Base-by-base conservation (phyloP, 2,888 invertebrate genomes). In the Noctua janthina region DNA sequence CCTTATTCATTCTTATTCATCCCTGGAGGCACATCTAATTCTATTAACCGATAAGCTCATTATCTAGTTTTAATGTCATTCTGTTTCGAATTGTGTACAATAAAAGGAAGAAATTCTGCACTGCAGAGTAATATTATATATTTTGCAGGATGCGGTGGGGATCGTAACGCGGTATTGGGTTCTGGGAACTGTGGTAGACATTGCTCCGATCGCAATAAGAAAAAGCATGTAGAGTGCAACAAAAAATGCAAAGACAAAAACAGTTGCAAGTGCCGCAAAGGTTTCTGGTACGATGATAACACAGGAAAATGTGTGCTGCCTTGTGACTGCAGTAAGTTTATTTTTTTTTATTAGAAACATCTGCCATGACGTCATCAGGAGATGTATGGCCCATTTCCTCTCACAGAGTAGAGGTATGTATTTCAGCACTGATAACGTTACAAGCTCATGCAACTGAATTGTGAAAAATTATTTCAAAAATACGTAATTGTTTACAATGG, bases 181-280 rank as follows among this genome's bases (percentile, higher is more conserved):
- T 91, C 91, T 78, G 91, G 92, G 0, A 91, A 92, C 81, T 92
- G 91, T 46, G 81, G 84, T 7, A 88, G 76, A 71, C 86, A 68
- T 51, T 92, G 93, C 73, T 86, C 87, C 15, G 87, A 92, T 71
- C 74, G 87, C 10, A 76, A 74, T 39, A 80, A 82, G 2, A 79
- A 81, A n/a, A 59, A 84, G 0, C 76, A 76, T 13, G 66, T 49
- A 39, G n/a, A 51, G 0, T 92, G 92, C 59, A 39, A 35, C 0
- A 1, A 13, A 17, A 73, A 86, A 51, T 92, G 91, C 69, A 66
- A 79, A 15, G 7, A 17, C 17, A 17, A 17, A 0, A 89, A 91
- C 43, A 75, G 76, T 1, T 92, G 81, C 51, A 49, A 59, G 23
- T 79, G 72, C 49, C 49, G 49, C 4, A 23, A 72, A 81, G 73